Percentiles rank a stretch among this genome's conserved stretches.
These are phyloP conservation scores for Pedetes capensis DNA, from an alignment of 2,113 vertebrate genomes.

Conservation along the genomic window DNA sequence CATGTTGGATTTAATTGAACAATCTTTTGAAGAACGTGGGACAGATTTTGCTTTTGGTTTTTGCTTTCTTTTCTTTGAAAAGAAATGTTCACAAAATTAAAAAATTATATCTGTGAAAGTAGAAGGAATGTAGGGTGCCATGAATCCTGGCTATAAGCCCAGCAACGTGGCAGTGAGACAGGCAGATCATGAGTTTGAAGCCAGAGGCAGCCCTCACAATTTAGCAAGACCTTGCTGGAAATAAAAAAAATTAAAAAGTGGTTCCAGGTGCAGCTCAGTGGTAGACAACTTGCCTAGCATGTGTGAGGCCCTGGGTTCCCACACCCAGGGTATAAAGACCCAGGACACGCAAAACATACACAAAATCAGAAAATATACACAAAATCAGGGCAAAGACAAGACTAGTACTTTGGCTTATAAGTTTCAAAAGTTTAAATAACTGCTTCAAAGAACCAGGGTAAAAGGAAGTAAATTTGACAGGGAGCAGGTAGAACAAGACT, in stretches of 20 bases:
- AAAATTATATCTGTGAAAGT: neutral
- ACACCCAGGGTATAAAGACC: neutral
- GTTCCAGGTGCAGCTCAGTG: too few species aligned
- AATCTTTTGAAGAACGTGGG: neutral
- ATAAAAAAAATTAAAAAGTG: too few species aligned
- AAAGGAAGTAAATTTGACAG: constrained; percentile 50
- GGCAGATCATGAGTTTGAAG: too few species aligned
- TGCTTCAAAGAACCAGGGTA: neutral
- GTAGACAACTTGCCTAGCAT: too few species aligned
- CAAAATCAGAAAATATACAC: neutral
- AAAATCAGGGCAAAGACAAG: neutral
- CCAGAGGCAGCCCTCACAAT: too few species aligned
- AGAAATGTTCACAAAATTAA: neutral
- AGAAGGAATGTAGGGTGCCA: too few species aligned
- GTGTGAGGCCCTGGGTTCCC: neutral
- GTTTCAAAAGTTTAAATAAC: constrained; percentile 18
- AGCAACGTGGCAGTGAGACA: too few species aligned
- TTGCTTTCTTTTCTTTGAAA: neutral
- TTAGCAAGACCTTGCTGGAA: too few species aligned
- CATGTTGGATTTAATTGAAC: neutral
- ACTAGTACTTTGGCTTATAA: neutral
- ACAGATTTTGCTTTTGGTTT: neutral
- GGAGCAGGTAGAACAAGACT: neutral
- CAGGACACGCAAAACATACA: neutral
- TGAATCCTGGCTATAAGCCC: too few species aligned